Percentiles rank a stretch among this genome's conserved stretches.
phyloP scores from a whole-genome alignment of 2,888 invertebrate genomes.

The Noctua fimbriata region DNA sequence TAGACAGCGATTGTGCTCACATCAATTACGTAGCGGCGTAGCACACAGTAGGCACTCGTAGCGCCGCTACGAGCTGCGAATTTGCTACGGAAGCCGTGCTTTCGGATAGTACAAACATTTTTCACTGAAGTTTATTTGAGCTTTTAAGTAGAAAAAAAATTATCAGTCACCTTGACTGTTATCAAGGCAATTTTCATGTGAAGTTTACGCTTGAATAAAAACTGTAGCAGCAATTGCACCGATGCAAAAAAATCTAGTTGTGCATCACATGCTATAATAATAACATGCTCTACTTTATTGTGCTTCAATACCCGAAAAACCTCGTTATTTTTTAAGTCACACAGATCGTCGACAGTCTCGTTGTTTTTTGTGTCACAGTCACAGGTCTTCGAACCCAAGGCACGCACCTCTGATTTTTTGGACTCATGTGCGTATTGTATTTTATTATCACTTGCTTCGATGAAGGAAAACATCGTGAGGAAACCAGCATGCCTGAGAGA shows the following conservation, averaged over 20 bases:
- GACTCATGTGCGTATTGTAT: no score
- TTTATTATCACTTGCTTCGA: no score
- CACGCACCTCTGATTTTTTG: no score
- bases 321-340: neutral
- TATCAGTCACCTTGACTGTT: neutral
- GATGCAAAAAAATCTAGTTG: neutral
- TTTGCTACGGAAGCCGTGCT: conserved; percentile 17
- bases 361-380: no score
- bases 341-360: no score
- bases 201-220: neutral
- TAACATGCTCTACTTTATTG: neutral
- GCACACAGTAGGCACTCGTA: conserved; percentile 31
- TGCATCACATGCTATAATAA: neutral
- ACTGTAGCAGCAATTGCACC: neutral
- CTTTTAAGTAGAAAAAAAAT: neutral
- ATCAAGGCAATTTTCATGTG: neutral
- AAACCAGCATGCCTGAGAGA: no score
- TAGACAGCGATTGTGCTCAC: conserved; percentile 33
- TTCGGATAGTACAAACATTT: neutral
- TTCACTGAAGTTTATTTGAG: neutral
- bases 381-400: no score
- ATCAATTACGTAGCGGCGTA: conserved; percentile 20
- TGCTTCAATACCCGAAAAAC: neutral
- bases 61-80: conserved; percentile 6
- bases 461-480: no score